Conservation (phyloP, 2,888 invertebrate species). For the Sericinus montela region DNA sequence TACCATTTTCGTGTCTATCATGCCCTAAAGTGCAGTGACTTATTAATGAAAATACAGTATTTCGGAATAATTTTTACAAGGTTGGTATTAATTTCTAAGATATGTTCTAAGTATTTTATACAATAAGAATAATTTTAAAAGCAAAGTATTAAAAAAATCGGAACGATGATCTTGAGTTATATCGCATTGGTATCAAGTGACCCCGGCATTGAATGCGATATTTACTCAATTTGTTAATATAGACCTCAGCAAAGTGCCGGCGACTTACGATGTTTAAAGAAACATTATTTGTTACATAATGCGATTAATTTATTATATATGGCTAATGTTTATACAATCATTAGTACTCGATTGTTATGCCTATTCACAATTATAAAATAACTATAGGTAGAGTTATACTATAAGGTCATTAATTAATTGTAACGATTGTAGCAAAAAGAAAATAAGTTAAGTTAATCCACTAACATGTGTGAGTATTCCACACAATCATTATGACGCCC, state of each 20-base stretch:
- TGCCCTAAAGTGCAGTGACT: slow-evolving; percentile 17
- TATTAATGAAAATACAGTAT: not conserved
- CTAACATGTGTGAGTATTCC: too few relatives aligned
- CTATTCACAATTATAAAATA: slow-evolving; percentile 12
- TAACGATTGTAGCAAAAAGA: too few relatives aligned
- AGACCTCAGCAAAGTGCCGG: slow-evolving; percentile 30
- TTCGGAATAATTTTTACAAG: not conserved
- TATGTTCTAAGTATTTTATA: slow-evolving; percentile 5
- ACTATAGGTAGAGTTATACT: too few relatives aligned
- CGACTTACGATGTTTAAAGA: slow-evolving; percentile 18
- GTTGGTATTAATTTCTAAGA: slow-evolving; percentile 5
- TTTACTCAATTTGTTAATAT: slow-evolving; percentile 54
- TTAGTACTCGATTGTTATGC: slow-evolving; percentile 1
- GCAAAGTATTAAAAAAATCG: slow-evolving; percentile 28
- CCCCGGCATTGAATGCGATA: slow-evolving; percentile 48
- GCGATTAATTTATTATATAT: not conserved
- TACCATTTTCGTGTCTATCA: not conserved
- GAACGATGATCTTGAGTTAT: slow-evolving; percentile 35
- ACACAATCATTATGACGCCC: too few relatives aligned
- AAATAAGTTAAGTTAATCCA: too few relatives aligned
- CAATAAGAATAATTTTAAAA: slow-evolving; percentile 2
- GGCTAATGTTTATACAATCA: not conserved
- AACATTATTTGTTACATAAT: not conserved
- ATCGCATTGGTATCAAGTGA: slow-evolving; percentile 47
- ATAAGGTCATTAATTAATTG: too few relatives aligned